These are phyloP conservation scores for Ladona fulva DNA, from an alignment of 1,140 invertebrate species.

Conservation along the genomic window DNA sequence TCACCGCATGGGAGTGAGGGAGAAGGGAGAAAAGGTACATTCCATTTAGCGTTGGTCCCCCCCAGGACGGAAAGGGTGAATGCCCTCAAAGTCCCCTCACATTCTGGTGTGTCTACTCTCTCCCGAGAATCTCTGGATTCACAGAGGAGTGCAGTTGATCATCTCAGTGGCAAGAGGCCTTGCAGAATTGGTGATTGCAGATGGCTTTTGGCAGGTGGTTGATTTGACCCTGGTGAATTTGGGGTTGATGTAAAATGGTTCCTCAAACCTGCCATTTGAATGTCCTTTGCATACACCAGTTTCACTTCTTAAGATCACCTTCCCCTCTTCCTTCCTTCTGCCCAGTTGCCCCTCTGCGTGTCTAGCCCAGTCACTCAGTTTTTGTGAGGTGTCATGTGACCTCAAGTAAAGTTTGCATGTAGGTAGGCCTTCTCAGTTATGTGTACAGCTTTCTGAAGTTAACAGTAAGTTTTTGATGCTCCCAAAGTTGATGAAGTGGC, in stretches of 20 bases:
- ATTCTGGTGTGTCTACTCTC: not conserved
- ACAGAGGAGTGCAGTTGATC: not conserved
- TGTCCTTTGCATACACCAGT: no score
- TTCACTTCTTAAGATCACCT: no score
- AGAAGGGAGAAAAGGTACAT: conserved; percentile 25
- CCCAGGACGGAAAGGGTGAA: not conserved
- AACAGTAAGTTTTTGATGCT: not conserved
- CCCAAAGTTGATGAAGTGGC: conserved; percentile 3
- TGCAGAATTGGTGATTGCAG: not conserved
- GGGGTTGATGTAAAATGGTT: no score
- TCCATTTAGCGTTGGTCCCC: conserved; percentile 13
- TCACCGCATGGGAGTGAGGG: not conserved
- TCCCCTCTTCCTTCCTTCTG: no score
- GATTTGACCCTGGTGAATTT: not conserved
- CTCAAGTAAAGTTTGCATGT: not conserved
- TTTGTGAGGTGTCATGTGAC: not conserved
- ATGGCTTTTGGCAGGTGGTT: not conserved
- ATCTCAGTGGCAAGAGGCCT: not conserved
- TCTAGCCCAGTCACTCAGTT: no score
- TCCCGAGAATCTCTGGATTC: not conserved
- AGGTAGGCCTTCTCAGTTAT: not conserved
- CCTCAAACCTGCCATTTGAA: no score
- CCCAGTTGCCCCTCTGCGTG: no score
- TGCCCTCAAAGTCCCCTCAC: not conserved
- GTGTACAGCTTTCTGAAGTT: not conserved